Evolutionary conservation across 2,797 vertebrate genomes (phyloP).

Genomic region (Phyllotis vaccarum): DNA sequence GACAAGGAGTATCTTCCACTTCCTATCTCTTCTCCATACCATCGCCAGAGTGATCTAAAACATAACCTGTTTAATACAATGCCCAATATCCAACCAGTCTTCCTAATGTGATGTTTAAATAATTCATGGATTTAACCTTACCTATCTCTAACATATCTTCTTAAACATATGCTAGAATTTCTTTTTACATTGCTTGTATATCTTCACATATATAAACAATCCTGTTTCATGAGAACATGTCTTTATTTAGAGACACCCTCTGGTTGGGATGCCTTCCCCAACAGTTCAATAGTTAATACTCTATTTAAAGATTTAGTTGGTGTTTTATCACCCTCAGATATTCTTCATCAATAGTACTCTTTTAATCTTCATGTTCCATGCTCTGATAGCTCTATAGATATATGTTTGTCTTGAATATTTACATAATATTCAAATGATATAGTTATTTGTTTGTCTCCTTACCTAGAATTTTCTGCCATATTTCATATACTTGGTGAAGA

Average conservation of each 20-base stretch:
- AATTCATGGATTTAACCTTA: background rate
- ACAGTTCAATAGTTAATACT: background rate
- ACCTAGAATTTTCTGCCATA: background rate
- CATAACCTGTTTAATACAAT: background rate
- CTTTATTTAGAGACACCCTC: background rate
- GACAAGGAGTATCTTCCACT: background rate
- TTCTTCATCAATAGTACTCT: background rate
- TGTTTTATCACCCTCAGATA: background rate
- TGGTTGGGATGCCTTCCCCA: constrained; percentile 1
- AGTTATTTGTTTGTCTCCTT: background rate
- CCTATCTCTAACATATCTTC: background rate
- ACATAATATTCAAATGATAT: constrained; percentile 45
- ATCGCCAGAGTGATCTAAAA: constrained; percentile 23
- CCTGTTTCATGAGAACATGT: background rate
- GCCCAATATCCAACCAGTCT: background rate
- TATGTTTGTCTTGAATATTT: background rate
- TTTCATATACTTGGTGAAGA: background rate
- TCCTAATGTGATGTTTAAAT: constrained; percentile 24
- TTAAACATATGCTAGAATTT: constrained; percentile 1
- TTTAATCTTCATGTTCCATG: background rate
- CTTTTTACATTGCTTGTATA: background rate
- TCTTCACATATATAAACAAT: background rate
- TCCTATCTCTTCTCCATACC: background rate
- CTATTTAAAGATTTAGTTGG: background rate
- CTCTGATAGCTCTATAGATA: background rate